phyloP scores from a whole-genome alignment of 2,888 invertebrate species.

The Ophion ventricosus region DNA sequence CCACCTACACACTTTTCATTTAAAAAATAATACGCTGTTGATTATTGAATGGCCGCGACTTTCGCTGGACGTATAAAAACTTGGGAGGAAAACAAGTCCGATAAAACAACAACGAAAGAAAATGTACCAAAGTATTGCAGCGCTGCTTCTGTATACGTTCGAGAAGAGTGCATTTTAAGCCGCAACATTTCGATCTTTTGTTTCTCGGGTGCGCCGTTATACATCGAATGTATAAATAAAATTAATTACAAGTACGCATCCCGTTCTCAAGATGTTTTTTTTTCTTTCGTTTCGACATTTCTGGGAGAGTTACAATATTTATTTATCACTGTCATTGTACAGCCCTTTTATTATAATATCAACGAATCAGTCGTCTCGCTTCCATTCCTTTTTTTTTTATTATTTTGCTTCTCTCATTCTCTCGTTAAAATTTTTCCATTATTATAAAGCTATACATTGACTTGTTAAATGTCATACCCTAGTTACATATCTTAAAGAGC shows the following conservation, averaged over 20 bases:
- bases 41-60: background rate
- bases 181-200: background rate
- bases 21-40: background rate
- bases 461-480: slow-evolving; percentile 77
- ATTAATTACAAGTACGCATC: slow-evolving; percentile 6
- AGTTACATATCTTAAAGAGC: slow-evolving; percentile 80
- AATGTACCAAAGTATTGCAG: background rate
- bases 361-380: slow-evolving; percentile 77
- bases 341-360: slow-evolving; percentile 80
- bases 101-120: too few species aligned
- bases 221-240: slow-evolving; percentile 32
- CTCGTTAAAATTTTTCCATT: slow-evolving; percentile 75
- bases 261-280: background rate
- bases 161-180: background rate
- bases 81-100: background rate
- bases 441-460: slow-evolving; percentile 82
- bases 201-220: background rate
- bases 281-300: slow-evolving; percentile 32
- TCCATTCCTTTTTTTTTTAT: slow-evolving; percentile 56
- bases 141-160: background rate
- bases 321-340: slow-evolving; percentile 81
- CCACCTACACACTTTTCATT: background rate
- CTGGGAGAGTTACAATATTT: slow-evolving; percentile 79
- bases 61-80: background rate
- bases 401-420: slow-evolving; percentile 66